Percentiles rank a stretch among this genome's conserved stretches.
Evolutionary conservation across 2,888 invertebrate genomes (phyloP).

Genomic region (Ornithoptera alexandrae): DNA sequence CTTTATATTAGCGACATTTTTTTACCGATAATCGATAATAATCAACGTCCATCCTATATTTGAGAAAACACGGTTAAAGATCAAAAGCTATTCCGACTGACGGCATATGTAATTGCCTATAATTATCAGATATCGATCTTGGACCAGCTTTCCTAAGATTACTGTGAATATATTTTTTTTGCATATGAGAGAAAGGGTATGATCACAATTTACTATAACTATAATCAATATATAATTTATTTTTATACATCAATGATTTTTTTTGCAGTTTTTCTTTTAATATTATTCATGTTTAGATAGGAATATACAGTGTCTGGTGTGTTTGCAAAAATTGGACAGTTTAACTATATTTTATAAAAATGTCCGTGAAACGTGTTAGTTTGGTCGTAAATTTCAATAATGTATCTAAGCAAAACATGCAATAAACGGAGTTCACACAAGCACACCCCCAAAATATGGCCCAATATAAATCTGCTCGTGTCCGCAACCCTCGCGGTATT

Average conservation of each 20-base stretch:
- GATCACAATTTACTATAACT: too few relatives aligned
- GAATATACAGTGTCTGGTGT: too few relatives aligned
- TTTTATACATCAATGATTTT: too few relatives aligned
- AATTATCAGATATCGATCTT: not conserved
- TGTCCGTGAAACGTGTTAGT: not conserved
- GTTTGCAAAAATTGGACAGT: too few relatives aligned
- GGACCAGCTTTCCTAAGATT: not conserved
- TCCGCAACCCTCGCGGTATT: conserved; percentile 63
- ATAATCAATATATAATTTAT: too few relatives aligned
- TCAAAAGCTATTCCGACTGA: not conserved
- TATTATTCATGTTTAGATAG: too few relatives aligned
- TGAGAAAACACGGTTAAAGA: too few relatives aligned
- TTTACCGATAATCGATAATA: too few relatives aligned
- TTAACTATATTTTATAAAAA: not conserved
- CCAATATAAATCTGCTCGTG: conserved; percentile 60
- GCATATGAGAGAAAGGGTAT: too few relatives aligned
- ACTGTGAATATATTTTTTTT: not conserved
- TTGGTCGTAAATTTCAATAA: not conserved
- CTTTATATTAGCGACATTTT: too few relatives aligned
- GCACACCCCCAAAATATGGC: conserved; percentile 47
- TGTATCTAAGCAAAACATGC: conserved; percentile 36
- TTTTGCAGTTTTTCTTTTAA: too few relatives aligned
- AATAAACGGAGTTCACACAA: conserved; percentile 32
- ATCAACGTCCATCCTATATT: too few relatives aligned
- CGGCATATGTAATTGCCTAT: not conserved